Conservation (phyloP, 2,888 invertebrate species). For the Melanophora roralis region DNA sequence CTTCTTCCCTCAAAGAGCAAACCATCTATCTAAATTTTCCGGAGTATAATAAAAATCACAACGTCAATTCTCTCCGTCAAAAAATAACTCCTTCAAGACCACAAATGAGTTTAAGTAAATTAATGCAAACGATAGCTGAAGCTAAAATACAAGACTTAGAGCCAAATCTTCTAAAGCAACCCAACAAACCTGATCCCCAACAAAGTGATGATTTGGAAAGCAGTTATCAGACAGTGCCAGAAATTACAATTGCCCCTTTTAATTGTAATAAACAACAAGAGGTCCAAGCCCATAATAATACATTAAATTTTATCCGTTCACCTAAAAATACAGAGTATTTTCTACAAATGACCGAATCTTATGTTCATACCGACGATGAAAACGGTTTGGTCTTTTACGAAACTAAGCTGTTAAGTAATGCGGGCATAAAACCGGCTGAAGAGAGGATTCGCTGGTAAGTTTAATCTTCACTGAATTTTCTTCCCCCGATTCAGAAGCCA, state of each 20-base stretch:
- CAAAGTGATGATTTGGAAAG: constrained; percentile 63
- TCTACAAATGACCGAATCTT: constrained; percentile 82
- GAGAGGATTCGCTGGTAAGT: constrained; percentile 38
- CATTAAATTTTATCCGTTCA: constrained; percentile 65
- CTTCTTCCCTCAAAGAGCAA: constrained; percentile 21
- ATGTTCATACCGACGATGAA: constrained; percentile 85
- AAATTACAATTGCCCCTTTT: constrained; percentile 35
- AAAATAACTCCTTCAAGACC: constrained; percentile 44
- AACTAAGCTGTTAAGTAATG: constrained; percentile 71
- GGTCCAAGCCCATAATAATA: neutral
- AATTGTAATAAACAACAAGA: neutral
- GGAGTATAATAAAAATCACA: neutral
- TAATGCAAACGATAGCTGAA: constrained; percentile 67
- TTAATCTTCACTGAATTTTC: neutral
- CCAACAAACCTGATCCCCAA: neutral
- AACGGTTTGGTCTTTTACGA: constrained; percentile 84
- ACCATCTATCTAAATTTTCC: constrained; percentile 29
- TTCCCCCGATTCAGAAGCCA: too few species aligned
- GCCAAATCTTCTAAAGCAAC: neutral
- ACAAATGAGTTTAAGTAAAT: constrained; percentile 66
- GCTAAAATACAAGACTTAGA: constrained; percentile 64
- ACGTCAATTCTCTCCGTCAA: neutral
- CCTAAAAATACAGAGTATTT: constrained; percentile 69
- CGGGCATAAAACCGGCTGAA: constrained; percentile 52
- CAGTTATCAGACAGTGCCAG: constrained; percentile 69